Conservation (phyloP, 2,888 invertebrate genomes). For the Scaptomyza parva region DNA sequence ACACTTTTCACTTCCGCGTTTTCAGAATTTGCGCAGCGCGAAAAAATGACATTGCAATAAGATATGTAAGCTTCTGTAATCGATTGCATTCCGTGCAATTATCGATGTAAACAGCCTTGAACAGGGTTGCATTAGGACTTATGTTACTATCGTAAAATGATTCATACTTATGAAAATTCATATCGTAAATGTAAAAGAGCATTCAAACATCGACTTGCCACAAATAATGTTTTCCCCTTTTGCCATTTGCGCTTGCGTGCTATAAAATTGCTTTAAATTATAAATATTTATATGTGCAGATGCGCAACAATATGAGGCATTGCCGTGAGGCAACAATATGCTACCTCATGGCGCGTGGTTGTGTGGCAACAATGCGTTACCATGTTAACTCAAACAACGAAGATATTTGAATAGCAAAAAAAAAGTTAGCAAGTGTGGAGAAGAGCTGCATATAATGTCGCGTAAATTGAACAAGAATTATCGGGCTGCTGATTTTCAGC, state of each 20-base stretch:
- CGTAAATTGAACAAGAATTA: conserved; percentile 55
- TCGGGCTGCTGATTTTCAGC: conserved; percentile 62
- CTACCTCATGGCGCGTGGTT: conserved; percentile 35
- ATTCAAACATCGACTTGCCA: conserved; percentile 10
- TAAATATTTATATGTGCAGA: conserved; percentile 66
- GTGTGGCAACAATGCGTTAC: conserved; percentile 67
- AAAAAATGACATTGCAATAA: no score
- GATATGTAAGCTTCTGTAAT: background rate
- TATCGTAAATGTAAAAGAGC: conserved; percentile 7
- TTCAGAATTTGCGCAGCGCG: background rate
- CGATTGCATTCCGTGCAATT: background rate
- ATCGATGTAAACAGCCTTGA: background rate
- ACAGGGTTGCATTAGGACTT: background rate
- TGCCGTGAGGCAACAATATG: conserved; percentile 34
- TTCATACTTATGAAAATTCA: background rate
- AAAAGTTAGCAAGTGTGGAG: background rate
- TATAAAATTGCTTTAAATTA: conserved; percentile 40
- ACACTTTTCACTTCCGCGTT: background rate
- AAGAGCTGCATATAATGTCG: conserved; percentile 41
- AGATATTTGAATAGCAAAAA: background rate
- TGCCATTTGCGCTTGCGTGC: conserved; percentile 60
- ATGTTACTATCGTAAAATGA: background rate
- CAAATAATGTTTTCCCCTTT: conserved; percentile 2
- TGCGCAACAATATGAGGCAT: conserved; percentile 52
- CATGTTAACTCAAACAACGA: conserved; percentile 44